These are phyloP conservation scores for Mustela nigripes DNA, from an alignment of 2,113 vertebrate genomes.

Conservation along the genomic window DNA sequence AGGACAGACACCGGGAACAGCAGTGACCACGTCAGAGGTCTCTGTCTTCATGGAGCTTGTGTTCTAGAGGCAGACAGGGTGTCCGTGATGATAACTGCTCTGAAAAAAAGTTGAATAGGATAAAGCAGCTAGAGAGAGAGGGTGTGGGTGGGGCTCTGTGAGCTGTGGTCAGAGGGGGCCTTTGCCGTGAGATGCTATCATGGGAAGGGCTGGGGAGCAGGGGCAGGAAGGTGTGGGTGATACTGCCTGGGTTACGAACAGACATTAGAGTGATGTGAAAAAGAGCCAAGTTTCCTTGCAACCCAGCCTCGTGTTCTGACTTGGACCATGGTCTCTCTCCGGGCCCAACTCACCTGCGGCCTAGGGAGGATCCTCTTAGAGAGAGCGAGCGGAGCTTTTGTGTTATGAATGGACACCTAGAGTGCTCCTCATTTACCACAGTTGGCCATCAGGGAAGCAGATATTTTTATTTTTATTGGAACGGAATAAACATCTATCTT, in stretches of 20 bases:
- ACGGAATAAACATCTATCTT: background rate
- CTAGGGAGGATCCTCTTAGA: background rate
- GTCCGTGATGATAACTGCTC: background rate
- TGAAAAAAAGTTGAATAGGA: background rate
- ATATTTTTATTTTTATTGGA: background rate
- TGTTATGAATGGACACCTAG: accelerated
- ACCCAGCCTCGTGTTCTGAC: background rate
- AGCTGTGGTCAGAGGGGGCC: background rate
- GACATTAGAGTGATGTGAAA: background rate
- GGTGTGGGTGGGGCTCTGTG: background rate
- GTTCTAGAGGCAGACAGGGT: background rate
- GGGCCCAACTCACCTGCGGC: background rate
- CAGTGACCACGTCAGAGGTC: background rate
- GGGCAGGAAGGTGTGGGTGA: background rate
- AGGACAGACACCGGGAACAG: background rate
- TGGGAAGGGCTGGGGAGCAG: accelerated
- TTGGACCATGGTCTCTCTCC: background rate
- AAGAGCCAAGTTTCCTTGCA: background rate
- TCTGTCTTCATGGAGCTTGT: background rate
- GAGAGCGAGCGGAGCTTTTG: background rate
- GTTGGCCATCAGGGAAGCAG: background rate
- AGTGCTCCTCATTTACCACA: background rate
- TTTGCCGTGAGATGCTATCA: accelerated
- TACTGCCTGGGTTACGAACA: background rate
- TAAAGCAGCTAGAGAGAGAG: background rate